phyloP scores from a whole-genome alignment of 1,140 invertebrate genomes.

The Diorhabda elongata region DNA sequence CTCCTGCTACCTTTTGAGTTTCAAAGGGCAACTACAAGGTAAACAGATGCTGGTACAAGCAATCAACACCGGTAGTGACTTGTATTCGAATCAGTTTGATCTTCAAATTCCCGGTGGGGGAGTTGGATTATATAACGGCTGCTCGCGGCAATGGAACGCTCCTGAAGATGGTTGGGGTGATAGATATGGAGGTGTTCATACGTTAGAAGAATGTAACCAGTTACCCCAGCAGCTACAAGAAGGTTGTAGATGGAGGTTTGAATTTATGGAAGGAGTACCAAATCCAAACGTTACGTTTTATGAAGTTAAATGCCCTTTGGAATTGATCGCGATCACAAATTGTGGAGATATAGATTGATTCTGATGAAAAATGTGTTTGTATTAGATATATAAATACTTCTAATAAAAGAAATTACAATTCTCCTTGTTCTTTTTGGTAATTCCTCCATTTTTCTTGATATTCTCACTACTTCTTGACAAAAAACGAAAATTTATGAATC shows the following conservation, averaged over 20 bases:
- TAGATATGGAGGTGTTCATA: conserved; percentile 1
- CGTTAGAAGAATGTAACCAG: conserved; percentile 10
- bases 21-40: conserved; percentile 5
- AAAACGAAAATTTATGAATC: too few relatives aligned
- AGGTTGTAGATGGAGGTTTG: conserved; percentile 12
- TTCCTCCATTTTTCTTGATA: too few relatives aligned
- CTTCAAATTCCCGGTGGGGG: conserved; percentile 20
- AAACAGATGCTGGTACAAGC: conserved; percentile 17
- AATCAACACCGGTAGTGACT: conserved; percentile 14
- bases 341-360: conserved; percentile 13
- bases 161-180: conserved; percentile 22
- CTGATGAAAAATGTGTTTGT: neutral
- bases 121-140: conserved; percentile 8
- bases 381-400: neutral
- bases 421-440: too few relatives aligned
- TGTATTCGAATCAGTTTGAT: conserved; percentile 17
- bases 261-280: conserved; percentile 9
- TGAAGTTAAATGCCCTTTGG: conserved; percentile 16
- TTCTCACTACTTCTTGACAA: too few relatives aligned
- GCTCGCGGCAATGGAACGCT: conserved; percentile 19
- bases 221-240: conserved; percentile 8
- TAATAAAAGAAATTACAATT: too few relatives aligned
- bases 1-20: conserved; percentile 13
- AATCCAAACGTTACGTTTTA: conserved; percentile 13
- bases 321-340: conserved; percentile 10